Percentiles rank a stretch among this genome's conserved stretches.
These are phyloP conservation scores for Drosophila barbarae DNA, from an alignment of 2,888 invertebrate genomes.

Conservation along the genomic window DNA sequence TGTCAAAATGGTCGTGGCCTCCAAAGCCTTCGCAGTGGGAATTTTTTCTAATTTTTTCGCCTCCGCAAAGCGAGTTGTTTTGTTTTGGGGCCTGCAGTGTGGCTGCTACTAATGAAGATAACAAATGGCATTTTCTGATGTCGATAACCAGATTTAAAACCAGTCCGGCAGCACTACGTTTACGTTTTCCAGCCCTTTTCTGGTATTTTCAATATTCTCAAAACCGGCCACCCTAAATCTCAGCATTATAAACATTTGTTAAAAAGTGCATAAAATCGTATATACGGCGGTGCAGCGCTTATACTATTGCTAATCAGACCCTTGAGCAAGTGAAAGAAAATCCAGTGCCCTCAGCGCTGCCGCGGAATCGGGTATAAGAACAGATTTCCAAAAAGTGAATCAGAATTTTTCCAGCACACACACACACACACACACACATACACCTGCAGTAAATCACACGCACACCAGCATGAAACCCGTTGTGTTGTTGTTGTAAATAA, in stretches of 20 bases:
- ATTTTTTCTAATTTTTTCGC: slow-evolving; percentile 30
- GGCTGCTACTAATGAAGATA: not conserved
- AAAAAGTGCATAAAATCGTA: slow-evolving; percentile 28
- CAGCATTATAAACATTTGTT: slow-evolving; percentile 1
- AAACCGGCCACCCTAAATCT: no score
- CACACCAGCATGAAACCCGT: slow-evolving; percentile 58
- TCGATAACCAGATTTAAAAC: not conserved
- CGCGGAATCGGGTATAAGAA: slow-evolving; percentile 14
- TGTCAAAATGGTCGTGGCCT: slow-evolving; percentile 20
- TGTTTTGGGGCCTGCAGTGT: slow-evolving; percentile 23
- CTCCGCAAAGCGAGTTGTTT: slow-evolving; percentile 31
- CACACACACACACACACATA: slow-evolving; percentile 45
- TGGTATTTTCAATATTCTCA: no score
- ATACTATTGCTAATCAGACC: slow-evolving; percentile 1
- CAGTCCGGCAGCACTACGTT: no score
- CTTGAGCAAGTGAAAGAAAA: slow-evolving; percentile 1
- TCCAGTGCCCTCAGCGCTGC: not conserved
- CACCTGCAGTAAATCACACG: slow-evolving; percentile 27
- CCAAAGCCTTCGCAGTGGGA: slow-evolving; percentile 11
- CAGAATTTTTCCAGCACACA: slow-evolving; percentile 56
- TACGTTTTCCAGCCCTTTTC: no score
- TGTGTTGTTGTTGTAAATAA: slow-evolving; percentile 52
- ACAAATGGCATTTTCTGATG: not conserved
- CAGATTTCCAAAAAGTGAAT: slow-evolving; percentile 59
- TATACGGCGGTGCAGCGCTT: slow-evolving; percentile 1